Conservation (phyloP, 2,113 vertebrate species). For the Pongo abelii region DNA sequence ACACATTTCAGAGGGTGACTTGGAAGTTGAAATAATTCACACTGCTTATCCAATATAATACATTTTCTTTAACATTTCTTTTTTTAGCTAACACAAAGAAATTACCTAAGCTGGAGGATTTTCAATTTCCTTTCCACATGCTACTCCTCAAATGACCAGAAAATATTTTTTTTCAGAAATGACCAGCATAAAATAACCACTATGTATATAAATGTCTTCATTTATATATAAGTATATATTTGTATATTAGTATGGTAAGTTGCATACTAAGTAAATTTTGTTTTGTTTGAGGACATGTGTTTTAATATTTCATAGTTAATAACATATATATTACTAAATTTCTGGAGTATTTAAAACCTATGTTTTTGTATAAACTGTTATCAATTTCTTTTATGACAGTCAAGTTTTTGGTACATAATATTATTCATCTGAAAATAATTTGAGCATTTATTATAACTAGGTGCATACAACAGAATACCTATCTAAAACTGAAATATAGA, state of each 20-base stretch:
- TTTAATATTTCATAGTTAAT: neutral
- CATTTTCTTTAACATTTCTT: constrained; percentile 11
- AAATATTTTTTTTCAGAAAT: constrained; percentile 5
- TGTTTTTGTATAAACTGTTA: neutral
- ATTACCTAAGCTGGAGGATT: neutral
- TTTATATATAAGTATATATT: neutral
- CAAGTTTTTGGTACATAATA: neutral
- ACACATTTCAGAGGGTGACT: neutral
- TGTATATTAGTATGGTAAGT: neutral
- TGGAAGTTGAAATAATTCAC: neutral
- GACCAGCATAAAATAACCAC: neutral
- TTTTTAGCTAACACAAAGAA: constrained; percentile 29
- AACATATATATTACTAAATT: neutral
- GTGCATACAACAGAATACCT: neutral
- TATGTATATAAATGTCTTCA: neutral
- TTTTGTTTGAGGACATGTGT: neutral
- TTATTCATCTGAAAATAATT: constrained; percentile 19
- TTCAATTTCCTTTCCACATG: neutral
- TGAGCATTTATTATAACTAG: neutral
- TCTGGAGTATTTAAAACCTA: neutral
- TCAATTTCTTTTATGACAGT: neutral
- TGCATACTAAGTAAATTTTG: constrained; percentile 12
- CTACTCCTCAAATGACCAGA: neutral
- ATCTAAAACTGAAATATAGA: neutral
- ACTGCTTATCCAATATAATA: neutral